Percentiles rank a stretch among this genome's conserved stretches.
These are phyloP conservation scores for Diaprepes abbreviatus DNA, from an alignment of 2,888 invertebrate genomes.

Conservation along the genomic window DNA sequence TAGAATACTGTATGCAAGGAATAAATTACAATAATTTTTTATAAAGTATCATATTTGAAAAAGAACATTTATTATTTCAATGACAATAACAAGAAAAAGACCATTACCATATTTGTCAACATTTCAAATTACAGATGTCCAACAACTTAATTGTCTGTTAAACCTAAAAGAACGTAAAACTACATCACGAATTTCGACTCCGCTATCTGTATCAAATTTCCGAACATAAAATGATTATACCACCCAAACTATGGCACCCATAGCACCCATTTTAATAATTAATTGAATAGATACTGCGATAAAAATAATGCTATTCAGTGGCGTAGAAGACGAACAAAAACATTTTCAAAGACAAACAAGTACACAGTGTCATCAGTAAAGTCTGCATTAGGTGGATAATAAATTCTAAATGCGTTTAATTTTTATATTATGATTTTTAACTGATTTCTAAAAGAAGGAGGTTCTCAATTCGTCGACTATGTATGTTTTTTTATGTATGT, in stretches of 20 bases:
- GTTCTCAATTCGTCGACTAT: too few relatives aligned
- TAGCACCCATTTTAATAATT: slow-evolving; percentile 16
- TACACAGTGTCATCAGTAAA: too few relatives aligned
- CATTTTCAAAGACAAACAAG: too few relatives aligned
- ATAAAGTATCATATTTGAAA: background rate
- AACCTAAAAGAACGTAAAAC: slow-evolving; percentile 14
- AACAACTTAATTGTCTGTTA: slow-evolving; percentile 10
- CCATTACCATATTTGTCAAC: slow-evolving; percentile 4
- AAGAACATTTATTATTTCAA: background rate
- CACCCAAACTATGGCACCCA: slow-evolving; percentile 23
- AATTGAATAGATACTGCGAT: slow-evolving; percentile 14
- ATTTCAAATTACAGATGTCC: slow-evolving; percentile 23
- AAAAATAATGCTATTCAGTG: slow-evolving; percentile 6
- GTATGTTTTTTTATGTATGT: too few relatives aligned
- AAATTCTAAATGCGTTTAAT: too few relatives aligned
- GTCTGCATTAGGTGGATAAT: too few relatives aligned
- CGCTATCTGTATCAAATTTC: slow-evolving; percentile 18
- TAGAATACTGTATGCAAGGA: too few relatives aligned
- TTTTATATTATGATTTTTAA: too few relatives aligned
- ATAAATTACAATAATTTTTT: too few relatives aligned
- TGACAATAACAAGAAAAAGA: background rate
- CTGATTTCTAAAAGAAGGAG: too few relatives aligned
- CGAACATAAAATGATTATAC: slow-evolving; percentile 7
- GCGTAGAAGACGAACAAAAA: background rate
- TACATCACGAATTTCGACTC: slow-evolving; percentile 15